Conservation (phyloP, 2,113 vertebrate genomes). For the Toxotes chatareus region DNA sequence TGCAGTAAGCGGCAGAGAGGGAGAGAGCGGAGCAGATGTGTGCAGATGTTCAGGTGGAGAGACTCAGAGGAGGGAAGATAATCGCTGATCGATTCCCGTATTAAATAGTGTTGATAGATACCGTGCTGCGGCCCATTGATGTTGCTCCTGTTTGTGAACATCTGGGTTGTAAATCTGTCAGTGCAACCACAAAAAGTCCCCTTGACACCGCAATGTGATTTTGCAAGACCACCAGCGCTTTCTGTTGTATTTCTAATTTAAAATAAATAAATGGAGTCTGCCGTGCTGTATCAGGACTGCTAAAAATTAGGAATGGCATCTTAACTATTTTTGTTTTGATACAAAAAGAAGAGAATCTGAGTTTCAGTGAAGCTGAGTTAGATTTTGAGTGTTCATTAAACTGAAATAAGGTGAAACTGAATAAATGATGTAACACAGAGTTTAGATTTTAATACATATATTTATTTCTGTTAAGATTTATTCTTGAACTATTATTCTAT, state of each 20-base stretch:
- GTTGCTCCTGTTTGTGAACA: conserved; percentile 65
- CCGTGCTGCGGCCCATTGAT: conserved; percentile 27
- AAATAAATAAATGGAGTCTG: conserved; percentile 57
- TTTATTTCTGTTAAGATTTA: conserved; percentile 2
- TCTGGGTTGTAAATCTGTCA: conserved; percentile 75
- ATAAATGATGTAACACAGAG: background rate
- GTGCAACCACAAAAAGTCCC: conserved; percentile 70
- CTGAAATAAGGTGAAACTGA: background rate
- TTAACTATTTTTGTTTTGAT: conserved; percentile 8
- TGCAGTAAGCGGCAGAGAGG: conserved; percentile 1
- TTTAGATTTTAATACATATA: background rate
- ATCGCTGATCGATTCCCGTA: conserved; percentile 37
- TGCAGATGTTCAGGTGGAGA: conserved; percentile 63
- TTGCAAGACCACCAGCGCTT: conserved; percentile 65
- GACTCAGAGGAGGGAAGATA: conserved; percentile 8
- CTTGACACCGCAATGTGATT: conserved; percentile 51
- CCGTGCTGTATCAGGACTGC: conserved; percentile 22
- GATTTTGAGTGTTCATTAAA: background rate
- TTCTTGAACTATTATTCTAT: conserved; percentile 5
- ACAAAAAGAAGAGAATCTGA: conserved; percentile 1
- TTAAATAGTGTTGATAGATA: conserved; percentile 30
- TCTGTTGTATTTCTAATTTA: conserved; percentile 62
- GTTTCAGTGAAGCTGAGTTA: background rate
- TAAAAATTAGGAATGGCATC: conserved; percentile 2
- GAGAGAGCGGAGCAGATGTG: conserved; percentile 52